phyloP scores from a whole-genome alignment of 2,888 invertebrate species.

The Troglohyphantes excavatus region DNA sequence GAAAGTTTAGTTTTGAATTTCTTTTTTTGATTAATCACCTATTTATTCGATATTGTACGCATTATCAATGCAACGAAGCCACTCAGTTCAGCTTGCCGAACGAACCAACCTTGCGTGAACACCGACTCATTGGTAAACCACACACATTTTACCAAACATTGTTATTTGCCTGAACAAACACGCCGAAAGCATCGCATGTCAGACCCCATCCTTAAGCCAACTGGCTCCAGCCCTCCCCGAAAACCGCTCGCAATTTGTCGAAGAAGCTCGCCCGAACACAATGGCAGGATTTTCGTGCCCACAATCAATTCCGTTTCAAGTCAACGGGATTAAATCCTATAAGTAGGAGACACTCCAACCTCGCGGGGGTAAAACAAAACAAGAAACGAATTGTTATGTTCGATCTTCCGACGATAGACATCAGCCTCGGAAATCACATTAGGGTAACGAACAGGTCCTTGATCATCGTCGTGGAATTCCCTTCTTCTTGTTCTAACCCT shows the following conservation, averaged over 20 bases:
- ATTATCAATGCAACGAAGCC: too few relatives aligned
- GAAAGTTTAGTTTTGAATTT: too few relatives aligned
- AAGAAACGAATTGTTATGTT: not conserved
- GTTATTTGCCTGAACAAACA: too few relatives aligned
- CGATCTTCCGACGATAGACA: not conserved
- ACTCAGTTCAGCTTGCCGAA: too few relatives aligned
- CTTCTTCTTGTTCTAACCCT: not conserved
- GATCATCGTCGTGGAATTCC: not conserved
- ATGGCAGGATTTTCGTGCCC: constrained; percentile 38
- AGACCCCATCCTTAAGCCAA: too few relatives aligned
- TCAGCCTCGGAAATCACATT: not conserved
- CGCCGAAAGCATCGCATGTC: too few relatives aligned
- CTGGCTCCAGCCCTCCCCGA: too few relatives aligned
- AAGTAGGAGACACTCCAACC: not conserved
- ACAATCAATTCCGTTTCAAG: constrained; percentile 51
- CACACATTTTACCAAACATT: too few relatives aligned
- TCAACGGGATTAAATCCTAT: not conserved
- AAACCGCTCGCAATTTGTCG: constrained; percentile 22
- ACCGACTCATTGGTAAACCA: too few relatives aligned
- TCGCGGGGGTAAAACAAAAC: not conserved
- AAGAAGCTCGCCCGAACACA: constrained; percentile 10
- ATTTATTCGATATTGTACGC: too few relatives aligned
- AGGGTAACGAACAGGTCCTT: not conserved
- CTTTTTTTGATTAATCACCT: too few relatives aligned
- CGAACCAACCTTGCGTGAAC: too few relatives aligned